Base-by-base conservation (phyloP, 2,797 vertebrate genomes). In the Oryzias sinensis region DNA sequence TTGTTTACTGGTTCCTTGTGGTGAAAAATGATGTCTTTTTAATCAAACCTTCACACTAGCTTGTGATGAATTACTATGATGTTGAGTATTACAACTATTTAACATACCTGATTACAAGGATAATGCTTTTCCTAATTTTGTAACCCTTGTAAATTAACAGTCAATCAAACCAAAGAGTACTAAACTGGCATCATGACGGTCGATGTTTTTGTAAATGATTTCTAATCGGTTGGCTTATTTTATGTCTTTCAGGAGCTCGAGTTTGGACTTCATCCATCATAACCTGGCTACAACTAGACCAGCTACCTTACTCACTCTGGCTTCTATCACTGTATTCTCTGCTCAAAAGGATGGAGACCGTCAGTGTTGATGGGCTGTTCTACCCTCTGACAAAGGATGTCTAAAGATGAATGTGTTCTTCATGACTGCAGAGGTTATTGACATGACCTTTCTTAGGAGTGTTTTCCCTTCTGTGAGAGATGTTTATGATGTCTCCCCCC, bases 241-340 rank as follows among this genome's bases (percentile, higher is more conserved):
- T 87, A 76, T 94, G 91, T 93, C 87, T 91, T 93, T 80, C 93
- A 98, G 95, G 92, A 87, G 86, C 93, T 90, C 91, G 89, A 92
- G 83, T 85, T 74, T 72, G 87, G 77, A 87, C 88, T 87, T 85
- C 68, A 88, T 82, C 83, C 81, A 85, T 86, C 87, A 22, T 82
- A 15, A 62, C 43, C 2, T n/a, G 44, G 51, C 41, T 42, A 18
- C 49, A 6, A 22, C 29, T 29, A 6, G 42, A 8, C 15, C 49
- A 3, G 16, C 63, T 25, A 44, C 0, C 0, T 22, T 20, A 7
- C 29, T 17, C 8, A 7, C 29, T 18, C 11, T 62, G 56, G 27
- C 52, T 22, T 17, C 59, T 6, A 1, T 65, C 22, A n/a, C 62
- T 62, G 52, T 27, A 40, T 14, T 22, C 54, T 63, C 50, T 14